Evolutionary conservation across 2,888 invertebrate genomes (phyloP).

Genomic region (Zygothrica quintamaculata): DNA sequence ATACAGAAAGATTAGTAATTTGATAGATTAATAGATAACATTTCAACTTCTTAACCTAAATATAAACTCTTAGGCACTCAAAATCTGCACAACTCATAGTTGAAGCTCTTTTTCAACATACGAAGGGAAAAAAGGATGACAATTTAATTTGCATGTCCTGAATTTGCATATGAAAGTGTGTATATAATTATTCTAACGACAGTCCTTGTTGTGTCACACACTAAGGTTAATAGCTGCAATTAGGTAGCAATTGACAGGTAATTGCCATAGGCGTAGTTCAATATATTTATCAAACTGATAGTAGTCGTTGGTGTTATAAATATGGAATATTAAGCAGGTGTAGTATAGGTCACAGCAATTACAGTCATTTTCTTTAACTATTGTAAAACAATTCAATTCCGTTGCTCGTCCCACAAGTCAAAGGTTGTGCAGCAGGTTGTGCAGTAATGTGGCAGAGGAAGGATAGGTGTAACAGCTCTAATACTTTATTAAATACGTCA

Average conservation of each 20-base stretch:
- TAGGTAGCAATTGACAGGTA: neutral
- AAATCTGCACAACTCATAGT: too few species aligned
- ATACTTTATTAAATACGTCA: too few species aligned
- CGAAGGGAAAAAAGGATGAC: too few species aligned
- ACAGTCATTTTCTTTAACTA: constrained; percentile 15
- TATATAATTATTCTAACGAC: neutral
- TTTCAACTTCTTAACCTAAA: too few species aligned
- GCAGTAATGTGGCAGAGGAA: too few species aligned
- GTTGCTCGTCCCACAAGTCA: constrained; percentile 4
- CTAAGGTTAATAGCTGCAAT: neutral
- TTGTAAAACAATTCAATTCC: constrained; percentile 18
- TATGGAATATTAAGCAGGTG: constrained; percentile 60
- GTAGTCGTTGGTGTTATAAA: constrained; percentile 15
- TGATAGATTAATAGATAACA: too few species aligned
- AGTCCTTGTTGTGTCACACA: neutral
- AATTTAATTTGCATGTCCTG: too few species aligned
- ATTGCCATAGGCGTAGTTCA: too few species aligned
- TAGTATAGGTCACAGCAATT: constrained; percentile 39
- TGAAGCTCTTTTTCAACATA: too few species aligned
- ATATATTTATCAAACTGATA: neutral
- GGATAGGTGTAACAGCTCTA: too few species aligned
- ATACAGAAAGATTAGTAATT: too few species aligned
- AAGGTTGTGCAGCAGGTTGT: constrained; percentile 22
- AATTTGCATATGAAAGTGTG: neutral
- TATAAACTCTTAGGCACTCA: too few species aligned